phyloP scores from a whole-genome alignment of 92 coral and sea anemone genomes.

The Bergia sp. region DNA sequence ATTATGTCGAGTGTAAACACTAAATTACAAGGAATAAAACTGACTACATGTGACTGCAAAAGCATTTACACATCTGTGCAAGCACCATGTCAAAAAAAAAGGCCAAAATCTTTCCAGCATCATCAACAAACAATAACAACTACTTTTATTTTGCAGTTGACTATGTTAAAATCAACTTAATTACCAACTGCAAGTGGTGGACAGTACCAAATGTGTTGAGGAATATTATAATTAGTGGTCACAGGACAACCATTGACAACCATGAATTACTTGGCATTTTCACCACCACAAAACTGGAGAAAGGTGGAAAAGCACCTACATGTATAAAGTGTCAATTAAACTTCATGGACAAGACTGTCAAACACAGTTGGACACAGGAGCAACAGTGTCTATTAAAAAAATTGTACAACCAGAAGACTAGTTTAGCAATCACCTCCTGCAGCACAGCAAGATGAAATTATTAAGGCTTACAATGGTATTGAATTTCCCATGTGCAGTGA shows the following conservation, averaged over 20 bases:
- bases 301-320: constrained; percentile 36
- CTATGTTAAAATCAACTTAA: too few relatives aligned
- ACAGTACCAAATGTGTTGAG: too few relatives aligned
- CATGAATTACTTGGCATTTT: constrained; percentile 48
- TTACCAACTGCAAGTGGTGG: too few relatives aligned
- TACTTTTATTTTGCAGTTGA: too few relatives aligned
- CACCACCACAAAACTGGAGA: neutral
- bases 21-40: too few relatives aligned
- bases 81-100: too few relatives aligned
- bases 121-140: too few relatives aligned
- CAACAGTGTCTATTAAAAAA: constrained; percentile 54
- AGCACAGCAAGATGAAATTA: constrained; percentile 44
- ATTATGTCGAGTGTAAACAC: too few relatives aligned
- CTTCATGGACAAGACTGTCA: constrained; percentile 35
- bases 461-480: constrained; percentile 43
- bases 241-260: neutral
- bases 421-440: constrained; percentile 32
- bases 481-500: constrained; percentile 48
- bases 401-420: constrained; percentile 28
- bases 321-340: constrained; percentile 29
- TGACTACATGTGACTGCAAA: too few relatives aligned
- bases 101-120: too few relatives aligned
- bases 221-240: too few relatives aligned
- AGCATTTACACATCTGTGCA: too few relatives aligned
- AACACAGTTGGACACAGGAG: constrained; percentile 54